Conservation (phyloP, 2,888 invertebrate species). For the Ophioninae sp. region DNA sequence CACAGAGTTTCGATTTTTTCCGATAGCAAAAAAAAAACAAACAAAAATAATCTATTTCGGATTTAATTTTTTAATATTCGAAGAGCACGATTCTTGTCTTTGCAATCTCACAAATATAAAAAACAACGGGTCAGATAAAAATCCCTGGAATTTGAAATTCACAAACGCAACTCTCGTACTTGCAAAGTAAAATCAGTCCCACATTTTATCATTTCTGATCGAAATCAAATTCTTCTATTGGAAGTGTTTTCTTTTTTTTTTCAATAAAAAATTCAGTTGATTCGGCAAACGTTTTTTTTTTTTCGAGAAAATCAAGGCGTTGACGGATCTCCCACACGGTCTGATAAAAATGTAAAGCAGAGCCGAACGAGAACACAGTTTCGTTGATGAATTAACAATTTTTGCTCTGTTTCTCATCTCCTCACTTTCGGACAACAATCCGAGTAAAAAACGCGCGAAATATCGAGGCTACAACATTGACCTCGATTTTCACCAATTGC, state of each 20-base stretch:
- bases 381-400: too few relatives aligned
- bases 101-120: background rate
- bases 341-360: background rate
- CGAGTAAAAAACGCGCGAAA: background rate
- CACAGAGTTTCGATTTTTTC: too few relatives aligned
- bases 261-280: background rate
- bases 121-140: background rate
- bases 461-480: background rate
- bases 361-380: background rate
- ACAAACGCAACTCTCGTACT: background rate
- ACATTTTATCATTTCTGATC: background rate
- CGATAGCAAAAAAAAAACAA: background rate
- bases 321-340: background rate
- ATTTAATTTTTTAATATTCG: background rate
- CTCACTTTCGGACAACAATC: background rate
- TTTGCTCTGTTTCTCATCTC: too few relatives aligned
- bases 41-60: background rate
- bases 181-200: background rate
- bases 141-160: background rate
- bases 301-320: background rate
- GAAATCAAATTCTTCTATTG: background rate
- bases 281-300: background rate
- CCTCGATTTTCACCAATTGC: background rate
- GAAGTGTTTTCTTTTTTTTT: background rate
- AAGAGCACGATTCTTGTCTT: background rate